phyloP scores from a whole-genome alignment of 2,797 vertebrate species.

The Tauraco hartlaubi region DNA sequence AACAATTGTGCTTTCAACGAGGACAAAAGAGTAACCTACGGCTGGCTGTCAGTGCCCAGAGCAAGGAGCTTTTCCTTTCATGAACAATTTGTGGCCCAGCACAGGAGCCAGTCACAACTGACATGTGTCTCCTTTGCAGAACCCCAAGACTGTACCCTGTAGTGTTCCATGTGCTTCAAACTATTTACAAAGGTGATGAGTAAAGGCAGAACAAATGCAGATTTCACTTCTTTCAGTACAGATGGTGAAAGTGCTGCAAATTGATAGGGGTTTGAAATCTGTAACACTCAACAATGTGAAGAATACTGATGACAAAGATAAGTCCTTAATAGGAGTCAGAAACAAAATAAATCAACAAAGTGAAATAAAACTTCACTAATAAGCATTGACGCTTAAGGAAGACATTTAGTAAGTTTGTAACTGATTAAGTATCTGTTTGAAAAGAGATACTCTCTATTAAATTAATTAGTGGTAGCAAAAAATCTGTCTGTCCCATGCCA shows the following conservation, averaged over 20 bases:
- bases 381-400: background rate
- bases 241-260: background rate
- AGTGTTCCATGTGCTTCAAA: background rate
- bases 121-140: background rate
- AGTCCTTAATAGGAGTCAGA: background rate
- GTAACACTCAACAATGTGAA: background rate
- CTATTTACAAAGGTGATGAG: background rate
- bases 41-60: background rate
- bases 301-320: background rate
- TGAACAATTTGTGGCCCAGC: background rate
- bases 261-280: background rate
- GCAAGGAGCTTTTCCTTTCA: background rate
- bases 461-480: background rate
- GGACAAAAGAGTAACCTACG: background rate
- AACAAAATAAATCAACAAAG: background rate
- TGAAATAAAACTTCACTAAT: background rate
- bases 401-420: background rate
- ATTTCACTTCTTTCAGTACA: background rate
- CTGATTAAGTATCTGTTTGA: background rate
- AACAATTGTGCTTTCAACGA: background rate
- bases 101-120: background rate
- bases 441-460: background rate
- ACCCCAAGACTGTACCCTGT: background rate
- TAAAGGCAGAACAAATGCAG: background rate
- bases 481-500: background rate